Conservation (phyloP, 2,797 vertebrate genomes). For the Scarus forsteni region DNA sequence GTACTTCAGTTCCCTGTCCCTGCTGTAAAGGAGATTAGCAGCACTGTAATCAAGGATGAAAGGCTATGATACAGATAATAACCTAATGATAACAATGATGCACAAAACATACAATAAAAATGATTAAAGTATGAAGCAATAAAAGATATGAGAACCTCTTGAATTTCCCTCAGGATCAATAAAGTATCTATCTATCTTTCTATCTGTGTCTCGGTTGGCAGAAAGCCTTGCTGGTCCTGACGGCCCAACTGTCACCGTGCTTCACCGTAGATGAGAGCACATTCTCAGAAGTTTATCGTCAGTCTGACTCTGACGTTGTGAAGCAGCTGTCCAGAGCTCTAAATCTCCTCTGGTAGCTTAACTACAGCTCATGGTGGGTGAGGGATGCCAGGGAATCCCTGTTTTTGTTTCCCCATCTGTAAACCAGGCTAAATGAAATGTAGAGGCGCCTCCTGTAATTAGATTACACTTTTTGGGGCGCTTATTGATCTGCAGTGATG, state of each 20-base stretch:
- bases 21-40: too few relatives aligned
- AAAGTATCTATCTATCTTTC: too few relatives aligned
- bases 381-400: constrained; percentile 13
- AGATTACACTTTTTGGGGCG: constrained; percentile 21
- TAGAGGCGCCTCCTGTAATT: constrained; percentile 47
- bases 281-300: not conserved
- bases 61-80: too few relatives aligned
- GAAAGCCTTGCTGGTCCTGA: too few relatives aligned
- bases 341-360: constrained; percentile 34
- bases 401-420: constrained; percentile 39
- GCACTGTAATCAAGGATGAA: too few relatives aligned
- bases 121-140: too few relatives aligned
- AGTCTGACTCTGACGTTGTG: constrained; percentile 22
- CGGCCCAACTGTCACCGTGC: not conserved
- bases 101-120: too few relatives aligned
- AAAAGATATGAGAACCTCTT: too few relatives aligned
- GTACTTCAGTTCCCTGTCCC: too few relatives aligned
- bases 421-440: constrained; percentile 46
- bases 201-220: too few relatives aligned
- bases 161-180: too few relatives aligned
- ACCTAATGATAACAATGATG: too few relatives aligned
- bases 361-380: constrained; percentile 37
- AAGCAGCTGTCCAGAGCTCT: constrained; percentile 46
- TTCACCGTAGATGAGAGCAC: not conserved
- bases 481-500: constrained; percentile 31